Base-by-base conservation (phyloP, 2,113 vertebrate genomes). In the Thalassoma bifasciatum region DNA sequence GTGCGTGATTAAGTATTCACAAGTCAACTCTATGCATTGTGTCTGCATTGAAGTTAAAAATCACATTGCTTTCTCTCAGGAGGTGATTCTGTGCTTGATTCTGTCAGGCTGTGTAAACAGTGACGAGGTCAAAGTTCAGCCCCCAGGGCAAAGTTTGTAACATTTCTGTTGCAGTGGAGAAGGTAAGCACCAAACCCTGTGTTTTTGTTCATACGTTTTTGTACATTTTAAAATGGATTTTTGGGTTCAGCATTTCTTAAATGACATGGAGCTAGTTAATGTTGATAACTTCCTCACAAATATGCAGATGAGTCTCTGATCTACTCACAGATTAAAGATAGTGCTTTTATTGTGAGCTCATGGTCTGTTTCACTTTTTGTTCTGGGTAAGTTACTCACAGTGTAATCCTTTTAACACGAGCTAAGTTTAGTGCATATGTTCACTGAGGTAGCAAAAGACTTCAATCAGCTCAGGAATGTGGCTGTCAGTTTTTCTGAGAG, bases 111-210 rank as follows among this genome's bases (percentile, higher is more conserved):
- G 82, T 90, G 86, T 77, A 84, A 93, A 92, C 83, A 90, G 24
- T 42, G 68, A 44, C 54, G 12, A 23, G 87, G 88, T 91, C 85
- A 80, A 93, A 92, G 92, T 93, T 92, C 86, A 89, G 16, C 34
- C 40, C 57, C 50, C 68, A 68, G 83, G 44, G 30, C 81, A 87
- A 88, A 76, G 87, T 90, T 86, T 87, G 24, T n/a, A 40, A 22
- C 51, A 51, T 83, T 88, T 76, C 62, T 75, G 57, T 76, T 71
- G 24, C 42, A 68, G 11, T 38, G 42, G 26, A 56, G 66, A 88
- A 89, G 92, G 91, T 93, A 89, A 91, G 90, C 26, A 60, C 30
- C 8, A 44, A 64, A 59, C 21, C 22, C 21, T 40, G 19, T 42
- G 37, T n/a, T n/a, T n/a, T n/a, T n/a, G n/a, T n/a, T n/a, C 61